Percentiles rank a stretch among this genome's conserved stretches.
Evolutionary conservation across 1,140 invertebrate species (phyloP).

Genomic region (Drosophila subpulchrella): DNA sequence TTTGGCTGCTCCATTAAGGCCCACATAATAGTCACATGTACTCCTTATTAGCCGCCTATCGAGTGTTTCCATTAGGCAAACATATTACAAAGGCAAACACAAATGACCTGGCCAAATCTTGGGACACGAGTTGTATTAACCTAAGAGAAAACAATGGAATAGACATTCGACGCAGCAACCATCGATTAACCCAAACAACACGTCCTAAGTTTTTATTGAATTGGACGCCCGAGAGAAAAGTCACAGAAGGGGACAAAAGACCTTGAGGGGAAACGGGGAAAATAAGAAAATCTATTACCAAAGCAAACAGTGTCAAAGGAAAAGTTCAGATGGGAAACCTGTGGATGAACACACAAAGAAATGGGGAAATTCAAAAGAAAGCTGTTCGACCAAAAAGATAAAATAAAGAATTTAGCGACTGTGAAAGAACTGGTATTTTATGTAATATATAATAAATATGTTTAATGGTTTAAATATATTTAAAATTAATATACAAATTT

Average conservation of each 20-base stretch:
- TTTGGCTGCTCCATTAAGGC: slow-evolving; percentile 27
- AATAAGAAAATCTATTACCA: slow-evolving; percentile 41
- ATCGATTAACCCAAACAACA: slow-evolving; percentile 54
- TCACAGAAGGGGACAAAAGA: slow-evolving; percentile 7
- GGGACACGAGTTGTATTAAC: slow-evolving; percentile 1
- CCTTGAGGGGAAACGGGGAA: not conserved
- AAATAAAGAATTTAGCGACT: not conserved
- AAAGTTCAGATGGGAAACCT: slow-evolving; percentile 24
- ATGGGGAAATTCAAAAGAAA: not conserved
- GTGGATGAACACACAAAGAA: slow-evolving; percentile 5
- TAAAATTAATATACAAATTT: too few species aligned
- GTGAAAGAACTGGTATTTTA: not conserved
- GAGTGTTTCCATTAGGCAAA: slow-evolving; percentile 38
- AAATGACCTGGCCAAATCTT: slow-evolving; percentile 15
- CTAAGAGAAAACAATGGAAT: slow-evolving; percentile 1
- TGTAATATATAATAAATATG: too few species aligned
- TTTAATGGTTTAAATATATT: too few species aligned
- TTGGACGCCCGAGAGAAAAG: slow-evolving; percentile 38
- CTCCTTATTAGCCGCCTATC: slow-evolving; percentile 33
- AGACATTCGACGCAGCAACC: slow-evolving; percentile 6
- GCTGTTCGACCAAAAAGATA: not conserved
- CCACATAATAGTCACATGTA: slow-evolving; percentile 36
- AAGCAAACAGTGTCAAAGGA: slow-evolving; percentile 40
- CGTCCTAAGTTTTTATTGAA: slow-evolving; percentile 53
- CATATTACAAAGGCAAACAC: slow-evolving; percentile 38